A percentile compares a stretch with the other conserved stretches of the same genome.
Evolutionary conservation across 2,888 invertebrate species (phyloP).

Genomic region (Ephialtes manifestator): DNA sequence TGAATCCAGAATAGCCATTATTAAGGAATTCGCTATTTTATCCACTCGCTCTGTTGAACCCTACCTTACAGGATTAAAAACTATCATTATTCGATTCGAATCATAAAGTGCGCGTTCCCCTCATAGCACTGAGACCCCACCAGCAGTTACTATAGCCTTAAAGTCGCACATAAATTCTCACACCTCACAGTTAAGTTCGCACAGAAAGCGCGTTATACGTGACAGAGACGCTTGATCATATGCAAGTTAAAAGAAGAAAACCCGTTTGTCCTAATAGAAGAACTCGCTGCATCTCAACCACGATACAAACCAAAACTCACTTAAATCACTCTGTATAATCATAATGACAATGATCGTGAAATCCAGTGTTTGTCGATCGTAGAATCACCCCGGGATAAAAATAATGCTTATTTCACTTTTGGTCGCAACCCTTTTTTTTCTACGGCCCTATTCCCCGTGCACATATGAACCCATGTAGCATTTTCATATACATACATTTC

Average conservation of each 20-base stretch:
- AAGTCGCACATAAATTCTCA: constrained; percentile 50
- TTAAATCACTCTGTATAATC: constrained; percentile 28
- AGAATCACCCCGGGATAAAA: neutral
- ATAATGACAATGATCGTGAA: constrained; percentile 41
- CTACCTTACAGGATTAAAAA: constrained; percentile 5
- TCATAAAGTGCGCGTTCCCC: neutral
- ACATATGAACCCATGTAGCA: neutral
- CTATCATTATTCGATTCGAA: constrained; percentile 55
- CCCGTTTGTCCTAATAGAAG: constrained; percentile 57
- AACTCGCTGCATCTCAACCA: constrained; percentile 41
- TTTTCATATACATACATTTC: too few relatives aligned
- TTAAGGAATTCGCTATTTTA: too few relatives aligned
- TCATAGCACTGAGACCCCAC: constrained; percentile 35
- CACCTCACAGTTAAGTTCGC: constrained; percentile 41
- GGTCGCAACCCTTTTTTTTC: constrained; percentile 21
- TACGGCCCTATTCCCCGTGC: constrained; percentile 3
- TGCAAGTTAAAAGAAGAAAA: constrained; percentile 39
- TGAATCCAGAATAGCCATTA: too few relatives aligned
- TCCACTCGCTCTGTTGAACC: too few relatives aligned
- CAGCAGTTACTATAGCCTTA: constrained; percentile 23
- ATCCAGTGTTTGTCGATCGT: constrained; percentile 35
- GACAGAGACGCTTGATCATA: constrained; percentile 24
- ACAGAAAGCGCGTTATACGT: neutral
- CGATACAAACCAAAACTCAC: constrained; percentile 18
- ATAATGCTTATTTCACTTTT: constrained; percentile 21